A percentile compares a stretch with the other conserved stretches of the same genome.
Evolutionary conservation across 2,113 vertebrate genomes (phyloP).

Genomic region (Microcebus jonahi): DNA sequence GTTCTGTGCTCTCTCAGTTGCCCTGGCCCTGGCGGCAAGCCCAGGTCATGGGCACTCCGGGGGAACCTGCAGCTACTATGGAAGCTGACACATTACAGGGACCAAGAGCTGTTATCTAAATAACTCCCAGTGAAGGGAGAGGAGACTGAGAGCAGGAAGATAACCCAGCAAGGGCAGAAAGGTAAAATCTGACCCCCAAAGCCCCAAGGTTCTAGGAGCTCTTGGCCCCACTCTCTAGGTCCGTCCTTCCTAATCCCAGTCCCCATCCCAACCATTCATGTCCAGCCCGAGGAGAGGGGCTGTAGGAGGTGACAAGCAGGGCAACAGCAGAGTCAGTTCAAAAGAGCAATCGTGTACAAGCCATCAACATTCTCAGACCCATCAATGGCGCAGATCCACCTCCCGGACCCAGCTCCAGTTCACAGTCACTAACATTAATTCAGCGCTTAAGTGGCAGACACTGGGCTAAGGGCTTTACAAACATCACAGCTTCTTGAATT

Average conservation of each 20-base stretch:
- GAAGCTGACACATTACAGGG: rapidly evolving
- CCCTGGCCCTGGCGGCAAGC: neutral
- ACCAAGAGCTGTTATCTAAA: neutral
- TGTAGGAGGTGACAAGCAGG: slow-evolving; percentile 65
- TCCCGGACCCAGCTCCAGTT: neutral
- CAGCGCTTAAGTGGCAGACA: slow-evolving; percentile 57
- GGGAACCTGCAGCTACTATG: neutral
- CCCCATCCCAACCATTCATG: neutral
- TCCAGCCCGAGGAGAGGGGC: neutral
- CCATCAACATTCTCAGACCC: slow-evolving; percentile 71
- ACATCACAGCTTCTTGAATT: slow-evolving; percentile 55
- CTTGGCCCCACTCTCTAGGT: neutral
- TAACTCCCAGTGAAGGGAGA: slow-evolving; percentile 21
- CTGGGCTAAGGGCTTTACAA: slow-evolving; percentile 59
- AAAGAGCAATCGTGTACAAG: slow-evolving; percentile 73
- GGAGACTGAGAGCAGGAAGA: neutral
- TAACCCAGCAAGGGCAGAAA: neutral
- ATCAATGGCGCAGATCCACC: slow-evolving; percentile 63
- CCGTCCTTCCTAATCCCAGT: neutral
- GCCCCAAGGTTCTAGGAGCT: neutral
- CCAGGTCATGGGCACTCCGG: neutral
- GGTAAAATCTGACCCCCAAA: neutral
- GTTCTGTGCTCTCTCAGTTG: neutral
- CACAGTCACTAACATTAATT: neutral
- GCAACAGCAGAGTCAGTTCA: slow-evolving; percentile 60